These are phyloP conservation scores for Galbula dea DNA, from an alignment of 2,113 vertebrate genomes.

Conservation along the genomic window DNA sequence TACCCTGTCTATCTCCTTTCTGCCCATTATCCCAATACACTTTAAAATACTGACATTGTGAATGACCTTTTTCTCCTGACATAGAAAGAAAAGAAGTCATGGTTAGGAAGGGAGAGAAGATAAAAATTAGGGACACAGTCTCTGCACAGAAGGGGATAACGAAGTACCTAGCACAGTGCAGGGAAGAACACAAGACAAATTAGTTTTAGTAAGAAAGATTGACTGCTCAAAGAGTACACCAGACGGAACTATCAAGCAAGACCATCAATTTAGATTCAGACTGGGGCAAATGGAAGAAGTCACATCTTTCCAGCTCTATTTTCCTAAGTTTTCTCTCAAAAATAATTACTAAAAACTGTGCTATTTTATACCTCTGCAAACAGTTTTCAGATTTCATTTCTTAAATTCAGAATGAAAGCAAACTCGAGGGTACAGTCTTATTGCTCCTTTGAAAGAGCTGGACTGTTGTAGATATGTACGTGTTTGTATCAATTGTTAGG, in stretches of 20 bases:
- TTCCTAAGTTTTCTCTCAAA: background rate
- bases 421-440: background rate
- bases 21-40: constrained; percentile 66
- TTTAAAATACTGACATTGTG: constrained; percentile 65
- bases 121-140: constrained; percentile 48
- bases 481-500: background rate
- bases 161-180: constrained; percentile 3
- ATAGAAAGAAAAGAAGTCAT: constrained; percentile 63
- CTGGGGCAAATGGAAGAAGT: background rate
- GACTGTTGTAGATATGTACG: background rate
- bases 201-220: constrained; percentile 6
- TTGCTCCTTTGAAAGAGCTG: background rate
- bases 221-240: background rate
- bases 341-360: background rate
- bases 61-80: constrained; percentile 67
- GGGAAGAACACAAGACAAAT: constrained; percentile 27
- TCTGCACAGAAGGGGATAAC: constrained; percentile 25
- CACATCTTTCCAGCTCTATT: background rate
- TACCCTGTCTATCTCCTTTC: constrained; percentile 67
- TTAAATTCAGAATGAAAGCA: background rate
- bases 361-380: background rate
- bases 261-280: background rate
- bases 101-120: constrained; percentile 55
- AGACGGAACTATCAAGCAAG: background rate
- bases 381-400: background rate